These are phyloP conservation scores for cattle (Bos taurus) DNA, from an alignment of 2,113 vertebrate species.

Conservation along the genomic window DNA sequence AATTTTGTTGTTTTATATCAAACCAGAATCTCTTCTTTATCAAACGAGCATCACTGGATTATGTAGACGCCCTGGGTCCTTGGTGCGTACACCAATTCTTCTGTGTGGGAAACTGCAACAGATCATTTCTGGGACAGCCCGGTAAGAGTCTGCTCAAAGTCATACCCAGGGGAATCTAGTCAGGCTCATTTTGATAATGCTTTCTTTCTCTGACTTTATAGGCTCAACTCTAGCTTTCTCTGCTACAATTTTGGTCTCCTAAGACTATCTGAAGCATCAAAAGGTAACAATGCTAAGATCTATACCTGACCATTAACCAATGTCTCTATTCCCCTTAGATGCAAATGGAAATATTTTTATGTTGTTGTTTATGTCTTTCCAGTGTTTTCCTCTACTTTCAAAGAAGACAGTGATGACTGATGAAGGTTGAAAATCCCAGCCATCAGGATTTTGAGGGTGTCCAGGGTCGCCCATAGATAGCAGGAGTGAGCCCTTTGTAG, in stretches of 20 bases:
- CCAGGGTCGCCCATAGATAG: neutral
- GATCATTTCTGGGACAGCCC: neutral
- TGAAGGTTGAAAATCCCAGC: neutral
- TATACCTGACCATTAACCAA: neutral
- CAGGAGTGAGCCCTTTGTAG: neutral
- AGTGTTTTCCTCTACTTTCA: neutral
- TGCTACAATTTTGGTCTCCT: neutral
- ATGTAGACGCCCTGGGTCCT: neutral
- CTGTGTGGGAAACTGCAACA: neutral
- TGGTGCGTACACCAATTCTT: neutral
- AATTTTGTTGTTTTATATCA: neutral
- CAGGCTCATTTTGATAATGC: neutral
- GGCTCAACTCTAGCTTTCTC: neutral
- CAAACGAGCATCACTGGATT: neutral
- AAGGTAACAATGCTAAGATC: neutral
- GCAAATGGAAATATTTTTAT: neutral
- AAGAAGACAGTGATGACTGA: neutral
- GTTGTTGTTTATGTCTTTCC: neutral
- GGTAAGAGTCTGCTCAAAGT: slow-evolving; percentile 25
- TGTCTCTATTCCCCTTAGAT: neutral
- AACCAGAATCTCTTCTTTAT: neutral
- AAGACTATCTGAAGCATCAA: neutral
- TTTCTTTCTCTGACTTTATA: slow-evolving; percentile 27
- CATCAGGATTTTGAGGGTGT: neutral
- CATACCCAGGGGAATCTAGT: neutral